Evolutionary conservation across 1,140 invertebrate species (phyloP).

Genomic region (Panagrolaimus sp.): DNA sequence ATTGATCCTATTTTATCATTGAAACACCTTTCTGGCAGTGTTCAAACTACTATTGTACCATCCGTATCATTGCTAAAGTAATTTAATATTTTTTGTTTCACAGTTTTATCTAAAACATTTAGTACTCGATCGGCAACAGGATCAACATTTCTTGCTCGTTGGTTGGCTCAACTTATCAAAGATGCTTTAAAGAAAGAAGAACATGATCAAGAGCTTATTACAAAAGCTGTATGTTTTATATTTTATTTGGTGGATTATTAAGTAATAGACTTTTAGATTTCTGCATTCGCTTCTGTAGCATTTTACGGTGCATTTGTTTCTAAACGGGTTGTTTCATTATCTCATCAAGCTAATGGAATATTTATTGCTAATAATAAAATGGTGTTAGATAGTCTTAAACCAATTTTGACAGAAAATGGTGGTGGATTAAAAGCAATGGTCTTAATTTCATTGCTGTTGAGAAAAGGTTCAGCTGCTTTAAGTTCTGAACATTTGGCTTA

Average conservation of each 20-base stretch:
- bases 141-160: conserved; percentile 7
- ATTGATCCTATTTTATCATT: not conserved
- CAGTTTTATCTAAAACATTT: too few relatives aligned
- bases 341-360: not conserved
- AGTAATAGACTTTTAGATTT: not conserved
- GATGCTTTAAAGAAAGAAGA: not conserved
- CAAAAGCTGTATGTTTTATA: conserved; percentile 6
- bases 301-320: not conserved
- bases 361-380: not conserved
- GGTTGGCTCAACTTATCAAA: not conserved
- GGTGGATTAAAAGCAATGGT: not conserved
- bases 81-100: not conserved
- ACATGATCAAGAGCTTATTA: not conserved
- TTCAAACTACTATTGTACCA: not conserved
- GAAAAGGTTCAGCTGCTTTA: not conserved
- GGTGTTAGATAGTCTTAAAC: not conserved
- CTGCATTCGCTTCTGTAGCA: not conserved
- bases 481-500: not conserved
- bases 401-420: not conserved
- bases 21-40: not conserved
- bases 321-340: not conserved
- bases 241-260: too few relatives aligned
- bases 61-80: not conserved
- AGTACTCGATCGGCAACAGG: not conserved
- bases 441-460: not conserved